Evolutionary conservation across 2,888 invertebrate genomes (phyloP).

Genomic region (Caenorhabditis virilis): DNA sequence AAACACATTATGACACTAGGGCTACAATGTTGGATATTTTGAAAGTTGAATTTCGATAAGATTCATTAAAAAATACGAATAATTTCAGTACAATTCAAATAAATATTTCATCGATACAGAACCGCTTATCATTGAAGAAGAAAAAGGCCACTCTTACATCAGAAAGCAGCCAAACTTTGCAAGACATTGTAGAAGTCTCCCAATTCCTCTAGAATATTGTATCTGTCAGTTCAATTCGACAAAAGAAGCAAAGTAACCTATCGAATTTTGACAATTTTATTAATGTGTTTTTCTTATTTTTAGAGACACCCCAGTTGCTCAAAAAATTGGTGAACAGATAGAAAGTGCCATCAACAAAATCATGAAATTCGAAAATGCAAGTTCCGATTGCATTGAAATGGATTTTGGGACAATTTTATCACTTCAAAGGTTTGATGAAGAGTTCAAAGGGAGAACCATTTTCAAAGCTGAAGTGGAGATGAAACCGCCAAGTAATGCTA

Average conservation of each 20-base stretch:
- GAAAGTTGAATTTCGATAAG: slow-evolving; percentile 21
- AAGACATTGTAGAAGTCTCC: slow-evolving; percentile 38
- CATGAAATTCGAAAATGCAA: slow-evolving; percentile 10
- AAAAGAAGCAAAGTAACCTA: slow-evolving; percentile 9
- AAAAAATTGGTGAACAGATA: slow-evolving; percentile 13
- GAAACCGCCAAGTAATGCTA: slow-evolving; percentile 22
- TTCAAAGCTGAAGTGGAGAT: slow-evolving; percentile 18
- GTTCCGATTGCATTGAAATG: slow-evolving; percentile 24
- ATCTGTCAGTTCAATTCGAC: slow-evolving; percentile 39
- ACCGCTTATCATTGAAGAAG: slow-evolving; percentile 11
- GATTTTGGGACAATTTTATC: slow-evolving; percentile 20
- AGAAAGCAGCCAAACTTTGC: slow-evolving; percentile 28
- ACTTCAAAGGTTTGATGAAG: slow-evolving; percentile 11
- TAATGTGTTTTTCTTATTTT: slow-evolving; percentile 1
- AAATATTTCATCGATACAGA: slow-evolving; percentile 14
- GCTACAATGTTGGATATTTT: slow-evolving; percentile 50
- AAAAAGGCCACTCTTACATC: slow-evolving; percentile 45
- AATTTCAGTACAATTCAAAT: slow-evolving; percentile 34
- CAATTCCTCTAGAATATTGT: slow-evolving; percentile 48
- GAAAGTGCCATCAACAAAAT: slow-evolving; percentile 12
- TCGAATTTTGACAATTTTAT: not conserved
- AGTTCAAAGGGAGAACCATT: slow-evolving; percentile 18
- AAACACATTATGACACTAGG: slow-evolving; percentile 50
- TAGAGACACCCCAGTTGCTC: slow-evolving; percentile 14
- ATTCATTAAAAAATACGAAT: slow-evolving; percentile 1